phyloP scores from a whole-genome alignment of 2,888 invertebrate species.

The Acrobasis consociella region DNA sequence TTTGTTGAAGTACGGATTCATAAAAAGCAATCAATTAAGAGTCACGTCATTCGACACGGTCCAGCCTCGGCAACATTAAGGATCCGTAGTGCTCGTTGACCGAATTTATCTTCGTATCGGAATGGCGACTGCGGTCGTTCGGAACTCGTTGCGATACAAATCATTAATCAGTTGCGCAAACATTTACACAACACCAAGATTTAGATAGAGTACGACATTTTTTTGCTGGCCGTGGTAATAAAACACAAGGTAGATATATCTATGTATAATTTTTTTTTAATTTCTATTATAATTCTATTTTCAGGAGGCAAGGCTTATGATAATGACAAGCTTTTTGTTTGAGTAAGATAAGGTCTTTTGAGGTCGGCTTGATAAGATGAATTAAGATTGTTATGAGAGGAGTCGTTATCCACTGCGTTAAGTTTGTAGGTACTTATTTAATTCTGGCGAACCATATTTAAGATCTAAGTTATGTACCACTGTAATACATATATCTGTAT shows the following conservation, averaged over 20 bases:
- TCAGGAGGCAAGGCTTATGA: neutral
- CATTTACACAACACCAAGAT: slow-evolving; percentile 30
- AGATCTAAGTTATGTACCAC: no score
- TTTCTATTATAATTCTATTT: neutral
- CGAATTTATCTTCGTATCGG: slow-evolving; percentile 55
- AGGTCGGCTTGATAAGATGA: neutral
- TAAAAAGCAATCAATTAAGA: slow-evolving; percentile 53
- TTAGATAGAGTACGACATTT: slow-evolving; percentile 11
- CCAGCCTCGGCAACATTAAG: slow-evolving; percentile 41
- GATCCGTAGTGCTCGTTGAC: slow-evolving; percentile 55
- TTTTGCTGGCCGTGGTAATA: neutral
- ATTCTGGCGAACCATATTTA: no score
- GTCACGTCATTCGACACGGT: slow-evolving; percentile 51
- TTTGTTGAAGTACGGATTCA: no score
- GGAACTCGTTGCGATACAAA: slow-evolving; percentile 43
- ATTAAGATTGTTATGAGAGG: slow-evolving; percentile 7
- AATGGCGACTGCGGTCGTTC: slow-evolving; percentile 39
- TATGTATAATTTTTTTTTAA: neutral
- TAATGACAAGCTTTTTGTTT: slow-evolving; percentile 16
- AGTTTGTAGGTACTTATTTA: neutral
- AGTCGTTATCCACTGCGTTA: neutral
- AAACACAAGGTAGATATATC: neutral
- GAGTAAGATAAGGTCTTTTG: slow-evolving; percentile 17
- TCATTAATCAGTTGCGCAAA: slow-evolving; percentile 44
- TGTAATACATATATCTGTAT: no score